Conservation (phyloP, 2,113 vertebrate genomes). For the Dicrurus megarhynchus region DNA sequence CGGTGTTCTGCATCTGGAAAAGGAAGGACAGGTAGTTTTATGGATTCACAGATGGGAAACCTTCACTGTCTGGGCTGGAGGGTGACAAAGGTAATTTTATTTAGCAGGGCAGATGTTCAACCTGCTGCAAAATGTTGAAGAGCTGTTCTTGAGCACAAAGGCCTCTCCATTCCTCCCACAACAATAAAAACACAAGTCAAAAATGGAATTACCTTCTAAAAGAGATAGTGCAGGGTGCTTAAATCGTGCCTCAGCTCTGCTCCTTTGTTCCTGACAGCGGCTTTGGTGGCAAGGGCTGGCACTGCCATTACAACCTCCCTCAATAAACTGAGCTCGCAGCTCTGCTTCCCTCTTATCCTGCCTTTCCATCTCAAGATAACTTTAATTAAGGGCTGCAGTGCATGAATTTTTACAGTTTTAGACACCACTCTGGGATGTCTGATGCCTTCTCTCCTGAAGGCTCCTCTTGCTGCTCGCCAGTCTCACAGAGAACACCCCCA, state of each 20-base stretch:
- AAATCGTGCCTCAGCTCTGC: neutral
- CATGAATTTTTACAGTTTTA: neutral
- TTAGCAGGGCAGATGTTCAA: neutral
- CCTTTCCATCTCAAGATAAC: neutral
- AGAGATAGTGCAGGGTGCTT: neutral
- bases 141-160: neutral
- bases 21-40: neutral
- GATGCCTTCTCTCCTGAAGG: neutral
- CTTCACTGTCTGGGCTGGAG: neutral
- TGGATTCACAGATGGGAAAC: neutral
- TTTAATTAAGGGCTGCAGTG: neutral
- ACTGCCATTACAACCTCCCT: neutral
- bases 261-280: neutral
- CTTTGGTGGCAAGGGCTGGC: neutral
- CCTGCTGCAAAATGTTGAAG: neutral
- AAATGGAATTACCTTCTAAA: neutral
- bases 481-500: neutral
- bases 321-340: neutral
- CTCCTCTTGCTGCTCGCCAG: neutral
- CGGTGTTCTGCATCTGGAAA: slow-evolving; percentile 55
- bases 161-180: neutral
- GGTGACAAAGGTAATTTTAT: neutral
- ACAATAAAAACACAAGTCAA: neutral
- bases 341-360: neutral
- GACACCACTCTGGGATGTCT: neutral